These are phyloP conservation scores for Euclidia mi DNA, from an alignment of 2,888 invertebrate species.

Conservation along the genomic window DNA sequence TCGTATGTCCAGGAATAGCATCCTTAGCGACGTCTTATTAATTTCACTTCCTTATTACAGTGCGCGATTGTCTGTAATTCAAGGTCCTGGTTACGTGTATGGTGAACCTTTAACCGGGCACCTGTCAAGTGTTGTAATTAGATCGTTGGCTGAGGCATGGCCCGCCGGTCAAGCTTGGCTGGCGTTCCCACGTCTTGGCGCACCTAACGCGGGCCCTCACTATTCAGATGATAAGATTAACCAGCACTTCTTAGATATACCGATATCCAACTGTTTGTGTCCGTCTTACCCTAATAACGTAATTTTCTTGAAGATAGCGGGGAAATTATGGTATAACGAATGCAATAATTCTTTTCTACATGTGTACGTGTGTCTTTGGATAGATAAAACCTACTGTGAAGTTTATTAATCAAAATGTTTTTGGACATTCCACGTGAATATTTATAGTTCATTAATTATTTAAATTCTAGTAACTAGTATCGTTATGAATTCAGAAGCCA, in stretches of 20 bases:
- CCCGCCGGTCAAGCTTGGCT: slow-evolving; percentile 70
- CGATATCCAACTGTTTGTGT: slow-evolving; percentile 53
- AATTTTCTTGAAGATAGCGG: slow-evolving; percentile 33
- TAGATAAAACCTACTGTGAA: not conserved
- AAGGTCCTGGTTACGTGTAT: slow-evolving; percentile 41
- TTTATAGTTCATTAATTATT: not conserved
- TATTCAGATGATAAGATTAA: slow-evolving; percentile 66
- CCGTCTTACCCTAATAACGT: slow-evolving; percentile 42
- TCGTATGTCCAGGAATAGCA: slow-evolving; percentile 42
- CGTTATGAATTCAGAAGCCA: not conserved
- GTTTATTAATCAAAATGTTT: not conserved
- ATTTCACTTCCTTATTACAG: slow-evolving; percentile 64
- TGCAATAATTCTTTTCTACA: slow-evolving; percentile 5
- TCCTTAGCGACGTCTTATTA: slow-evolving; percentile 52
- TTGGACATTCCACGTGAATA: not conserved
- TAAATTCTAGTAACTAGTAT: not conserved
- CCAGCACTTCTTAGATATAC: slow-evolving; percentile 48
- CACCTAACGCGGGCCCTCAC: slow-evolving; percentile 57
- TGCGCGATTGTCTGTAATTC: slow-evolving; percentile 41
- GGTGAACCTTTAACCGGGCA: slow-evolving; percentile 74
- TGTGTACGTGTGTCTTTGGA: not conserved
- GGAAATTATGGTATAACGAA: slow-evolving; percentile 24
- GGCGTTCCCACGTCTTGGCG: slow-evolving; percentile 70
- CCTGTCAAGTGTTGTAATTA: slow-evolving; percentile 76
- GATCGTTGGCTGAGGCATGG: slow-evolving; percentile 71